Base-by-base conservation (phyloP, 2,113 vertebrate genomes). In the Suncus etruscus region DNA sequence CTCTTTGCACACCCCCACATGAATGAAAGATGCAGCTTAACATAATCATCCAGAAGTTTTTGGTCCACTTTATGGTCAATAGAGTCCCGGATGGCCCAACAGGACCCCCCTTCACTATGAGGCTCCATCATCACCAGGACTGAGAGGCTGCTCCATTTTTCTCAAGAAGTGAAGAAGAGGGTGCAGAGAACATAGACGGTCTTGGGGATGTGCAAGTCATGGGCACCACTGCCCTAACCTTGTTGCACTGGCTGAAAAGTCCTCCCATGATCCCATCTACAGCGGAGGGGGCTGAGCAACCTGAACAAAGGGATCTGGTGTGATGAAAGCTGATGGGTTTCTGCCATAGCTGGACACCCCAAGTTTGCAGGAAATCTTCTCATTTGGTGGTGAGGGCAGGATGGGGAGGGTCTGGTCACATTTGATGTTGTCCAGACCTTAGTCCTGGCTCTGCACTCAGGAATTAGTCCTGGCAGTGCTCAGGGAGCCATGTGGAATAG, bases 61-160 rank as follows among this genome's bases (percentile, higher is more conserved):
- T 16, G 12, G 54, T 11, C 54, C 54, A 54, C 54, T 54, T 15
- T 16, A 54, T 47, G 29, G 16, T 11, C 58, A 65, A 45, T 1
- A 12, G 24, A 9, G 27, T 6, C 27, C 22, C 66, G 1, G 39
- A 39, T 39, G 16, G n/a, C 51, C 24, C 3, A 2, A 4, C 45
- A 48, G 1, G 69, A 58, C 45, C 11, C 1, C 0, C 15, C 31
- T 58, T 27, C 14, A 0, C 27, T 29, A 39, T 6, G 25, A 39
- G 75, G 20, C 22, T 85, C 31, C 58, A 24, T 50, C 12, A 0
- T 24, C 61, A 32, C n/a, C 1, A 6, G 20, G 27, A 29, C 27
- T 25, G 2, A 31, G 48, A 68, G 7, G 1, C 27, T 2, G 24
- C 50, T 9, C 10, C 83, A 61, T 69, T 1, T 22, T 32, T 65